phyloP scores from a whole-genome alignment of 1,140 invertebrate genomes.

The Ganaspis sp. region DNA sequence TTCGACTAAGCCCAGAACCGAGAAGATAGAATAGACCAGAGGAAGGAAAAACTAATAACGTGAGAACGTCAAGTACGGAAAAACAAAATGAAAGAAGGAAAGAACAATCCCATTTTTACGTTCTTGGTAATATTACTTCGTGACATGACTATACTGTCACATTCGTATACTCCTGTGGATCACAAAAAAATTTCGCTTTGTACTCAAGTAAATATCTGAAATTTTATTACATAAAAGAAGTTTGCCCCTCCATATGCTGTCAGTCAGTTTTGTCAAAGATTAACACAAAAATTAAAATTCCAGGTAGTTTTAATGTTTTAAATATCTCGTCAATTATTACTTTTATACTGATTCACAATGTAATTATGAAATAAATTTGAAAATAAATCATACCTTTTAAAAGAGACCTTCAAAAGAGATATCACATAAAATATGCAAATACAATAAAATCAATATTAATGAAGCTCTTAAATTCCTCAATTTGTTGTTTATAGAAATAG shows the following conservation, averaged over 20 bases:
- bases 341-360: no score
- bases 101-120: conserved; percentile 26
- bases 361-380: no score
- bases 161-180: not conserved
- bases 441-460: no score
- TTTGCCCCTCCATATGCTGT: not conserved
- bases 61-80: conserved; percentile 18
- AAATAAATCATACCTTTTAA: no score
- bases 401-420: no score
- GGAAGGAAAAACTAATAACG: conserved; percentile 24
- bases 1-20: conserved; percentile 2
- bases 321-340: no score
- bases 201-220: not conserved
- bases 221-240: not conserved
- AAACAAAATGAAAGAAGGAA: conserved; percentile 19
- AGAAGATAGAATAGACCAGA: conserved; percentile 14
- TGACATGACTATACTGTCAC: conserved; percentile 20
- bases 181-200: not conserved
- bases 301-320: no score
- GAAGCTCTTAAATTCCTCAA: no score
- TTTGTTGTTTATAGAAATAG: no score
- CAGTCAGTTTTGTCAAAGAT: no score
- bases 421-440: no score
- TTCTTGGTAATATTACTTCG: conserved; percentile 19
- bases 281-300: not conserved